phyloP scores from a whole-genome alignment of 2,888 invertebrate genomes.

The Brachylomia viminalis region DNA sequence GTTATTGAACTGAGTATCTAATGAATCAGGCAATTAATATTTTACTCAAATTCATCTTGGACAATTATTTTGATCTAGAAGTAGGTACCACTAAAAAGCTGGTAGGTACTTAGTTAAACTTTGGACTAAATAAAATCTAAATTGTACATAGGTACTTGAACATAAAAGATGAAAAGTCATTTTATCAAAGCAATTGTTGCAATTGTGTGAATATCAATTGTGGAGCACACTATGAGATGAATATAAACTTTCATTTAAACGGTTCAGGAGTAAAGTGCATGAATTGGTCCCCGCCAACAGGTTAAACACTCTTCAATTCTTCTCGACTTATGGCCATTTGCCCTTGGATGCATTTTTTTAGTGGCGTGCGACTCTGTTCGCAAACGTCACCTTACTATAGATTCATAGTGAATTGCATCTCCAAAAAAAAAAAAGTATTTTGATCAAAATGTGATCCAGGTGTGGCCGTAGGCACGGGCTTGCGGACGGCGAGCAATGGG shows the following conservation, averaged over 20 bases:
- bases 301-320: constrained; percentile 21
- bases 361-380: background rate
- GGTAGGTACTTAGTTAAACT: background rate
- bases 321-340: background rate
- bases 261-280: background rate
- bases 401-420: background rate
- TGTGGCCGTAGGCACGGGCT: too few relatives aligned
- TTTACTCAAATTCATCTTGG: background rate
- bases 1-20: background rate
- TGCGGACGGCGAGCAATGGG: too few relatives aligned
- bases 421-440: too few relatives aligned
- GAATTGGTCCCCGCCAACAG: background rate
- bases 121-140: background rate
- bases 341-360: background rate
- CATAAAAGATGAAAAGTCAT: constrained; percentile 16
- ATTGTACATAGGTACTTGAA: background rate
- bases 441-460: background rate
- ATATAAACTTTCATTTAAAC: background rate
- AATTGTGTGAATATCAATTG: constrained; percentile 36
- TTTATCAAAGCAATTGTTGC: constrained; percentile 31
- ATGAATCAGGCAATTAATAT: background rate
- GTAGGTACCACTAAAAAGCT: too few relatives aligned
- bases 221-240: background rate
- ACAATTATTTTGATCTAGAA: background rate
- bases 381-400: background rate